phyloP scores from a whole-genome alignment of 2,888 invertebrate genomes.

The Heterodera filipjevi region DNA sequence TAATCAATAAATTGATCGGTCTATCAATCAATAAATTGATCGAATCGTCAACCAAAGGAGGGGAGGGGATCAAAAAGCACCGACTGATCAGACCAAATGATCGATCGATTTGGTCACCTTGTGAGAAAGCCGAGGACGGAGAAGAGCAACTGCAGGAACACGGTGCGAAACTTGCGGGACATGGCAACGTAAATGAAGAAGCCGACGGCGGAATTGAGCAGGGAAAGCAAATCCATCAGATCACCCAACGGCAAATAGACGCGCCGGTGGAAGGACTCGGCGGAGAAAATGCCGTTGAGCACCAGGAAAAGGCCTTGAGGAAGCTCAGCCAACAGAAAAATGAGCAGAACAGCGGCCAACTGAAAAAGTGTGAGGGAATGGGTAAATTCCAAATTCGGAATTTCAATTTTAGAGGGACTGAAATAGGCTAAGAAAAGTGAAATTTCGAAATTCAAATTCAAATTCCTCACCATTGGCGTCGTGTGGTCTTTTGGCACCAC shows the following conservation, averaged over 20 bases:
- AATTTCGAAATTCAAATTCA: too few relatives aligned
- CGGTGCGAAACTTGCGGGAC: constrained; percentile 63
- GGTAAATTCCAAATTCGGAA: too few relatives aligned
- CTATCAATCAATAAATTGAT: too few relatives aligned
- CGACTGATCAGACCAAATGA: constrained; percentile 13
- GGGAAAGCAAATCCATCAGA: constrained; percentile 61
- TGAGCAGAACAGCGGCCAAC: constrained; percentile 60
- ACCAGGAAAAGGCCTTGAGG: constrained; percentile 63
- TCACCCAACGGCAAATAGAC: constrained; percentile 59
- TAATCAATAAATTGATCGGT: background rate
- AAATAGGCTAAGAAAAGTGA: too few relatives aligned
- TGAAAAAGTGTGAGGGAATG: background rate
- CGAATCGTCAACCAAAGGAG: too few relatives aligned
- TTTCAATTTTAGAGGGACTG: too few relatives aligned
- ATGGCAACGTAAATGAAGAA: constrained; percentile 64
- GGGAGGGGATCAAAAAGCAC: too few relatives aligned
- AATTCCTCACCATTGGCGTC: constrained; percentile 58
- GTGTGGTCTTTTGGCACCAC: constrained; percentile 64
- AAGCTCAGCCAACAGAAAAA: constrained; percentile 61
- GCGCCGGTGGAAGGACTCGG: constrained; percentile 56
- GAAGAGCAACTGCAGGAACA: constrained; percentile 59
- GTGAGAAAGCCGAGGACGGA: constrained; percentile 44
- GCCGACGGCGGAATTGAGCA: constrained; percentile 62
- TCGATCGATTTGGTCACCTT: constrained; percentile 21
- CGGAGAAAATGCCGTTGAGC: constrained; percentile 59